Evolutionary conservation across 2,888 invertebrate species (phyloP).

Genomic region (Frankliniella intonsa): DNA sequence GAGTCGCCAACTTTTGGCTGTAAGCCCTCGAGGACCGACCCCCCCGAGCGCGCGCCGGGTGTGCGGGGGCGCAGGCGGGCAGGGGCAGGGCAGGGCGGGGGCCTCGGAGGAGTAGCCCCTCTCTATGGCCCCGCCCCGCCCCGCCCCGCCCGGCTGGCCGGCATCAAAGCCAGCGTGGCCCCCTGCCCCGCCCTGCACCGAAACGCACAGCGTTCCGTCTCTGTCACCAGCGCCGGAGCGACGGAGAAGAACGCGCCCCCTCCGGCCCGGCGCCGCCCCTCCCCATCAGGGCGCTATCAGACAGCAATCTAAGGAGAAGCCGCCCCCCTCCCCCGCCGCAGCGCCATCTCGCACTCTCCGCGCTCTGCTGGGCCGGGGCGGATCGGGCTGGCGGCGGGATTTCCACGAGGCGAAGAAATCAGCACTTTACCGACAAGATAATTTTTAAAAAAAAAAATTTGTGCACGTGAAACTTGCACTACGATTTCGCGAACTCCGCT

Average conservation of each 20-base stretch:
- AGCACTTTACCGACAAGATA: too few relatives aligned
- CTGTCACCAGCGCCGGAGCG: too few relatives aligned
- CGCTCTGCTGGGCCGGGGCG: neutral
- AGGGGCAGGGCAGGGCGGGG: neutral
- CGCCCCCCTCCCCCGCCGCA: neutral
- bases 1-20: neutral
- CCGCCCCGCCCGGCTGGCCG: too few relatives aligned
- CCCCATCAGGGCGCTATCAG: slow-evolving; percentile 7
- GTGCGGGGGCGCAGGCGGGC: neutral
- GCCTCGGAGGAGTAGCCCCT: neutral
- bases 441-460: too few relatives aligned
- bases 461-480: too few relatives aligned
- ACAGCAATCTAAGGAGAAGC: slow-evolving; percentile 8
- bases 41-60: neutral
- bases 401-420: too few relatives aligned
- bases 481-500: too few relatives aligned
- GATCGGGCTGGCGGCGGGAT: too few relatives aligned
- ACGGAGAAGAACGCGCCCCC: neutral
- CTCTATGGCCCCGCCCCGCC: too few relatives aligned
- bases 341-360: neutral
- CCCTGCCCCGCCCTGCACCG: too few relatives aligned
- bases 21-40: neutral
- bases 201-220: too few relatives aligned
- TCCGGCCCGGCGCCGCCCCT: neutral
- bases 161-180: too few relatives aligned